A percentile compares a stretch with the other conserved stretches of the same genome.
Conservation (phyloP, 1,140 invertebrate genomes). For the Gonioctena quinquepunctata region DNA sequence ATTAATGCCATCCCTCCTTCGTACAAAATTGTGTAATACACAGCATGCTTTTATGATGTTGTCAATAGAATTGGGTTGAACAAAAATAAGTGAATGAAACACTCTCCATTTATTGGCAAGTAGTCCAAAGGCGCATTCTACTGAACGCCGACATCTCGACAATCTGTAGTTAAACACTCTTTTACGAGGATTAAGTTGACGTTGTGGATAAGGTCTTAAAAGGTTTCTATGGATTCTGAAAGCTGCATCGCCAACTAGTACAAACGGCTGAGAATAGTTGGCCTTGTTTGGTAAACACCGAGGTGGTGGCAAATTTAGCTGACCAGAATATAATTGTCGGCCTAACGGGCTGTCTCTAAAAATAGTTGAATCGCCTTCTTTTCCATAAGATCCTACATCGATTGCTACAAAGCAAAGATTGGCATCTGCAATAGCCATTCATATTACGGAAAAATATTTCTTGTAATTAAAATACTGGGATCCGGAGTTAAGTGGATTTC, state of each 20-base stretch:
- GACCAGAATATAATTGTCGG: slow-evolving; percentile 30
- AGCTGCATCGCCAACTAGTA: slow-evolving; percentile 47
- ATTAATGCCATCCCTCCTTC: slow-evolving; percentile 44
- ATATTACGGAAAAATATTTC: no score
- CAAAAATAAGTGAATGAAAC: no score
- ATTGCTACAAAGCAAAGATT: slow-evolving; percentile 42
- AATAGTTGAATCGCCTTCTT: slow-evolving; percentile 51
- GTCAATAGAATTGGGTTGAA: slow-evolving; percentile 23
- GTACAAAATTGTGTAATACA: no score
- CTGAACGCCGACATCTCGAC: no score
- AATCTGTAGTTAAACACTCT: no score
- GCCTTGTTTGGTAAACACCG: slow-evolving; percentile 24
- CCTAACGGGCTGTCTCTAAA: slow-evolving; percentile 46
- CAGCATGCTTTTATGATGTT: slow-evolving; percentile 47
- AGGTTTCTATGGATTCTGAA: slow-evolving; percentile 47
- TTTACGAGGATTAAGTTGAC: no score
- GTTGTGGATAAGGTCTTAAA: no score
- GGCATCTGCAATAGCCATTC: neutral
- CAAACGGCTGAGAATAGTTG: slow-evolving; percentile 32
- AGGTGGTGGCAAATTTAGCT: slow-evolving; percentile 35
- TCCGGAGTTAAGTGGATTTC: no score
- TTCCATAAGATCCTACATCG: no score
- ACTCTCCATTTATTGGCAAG: slow-evolving; percentile 47
- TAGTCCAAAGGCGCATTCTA: slow-evolving; percentile 46
- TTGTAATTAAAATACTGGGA: no score